Base-by-base conservation (phyloP, 2,797 vertebrate genomes). In the Artibeus jamaicensis region DNA sequence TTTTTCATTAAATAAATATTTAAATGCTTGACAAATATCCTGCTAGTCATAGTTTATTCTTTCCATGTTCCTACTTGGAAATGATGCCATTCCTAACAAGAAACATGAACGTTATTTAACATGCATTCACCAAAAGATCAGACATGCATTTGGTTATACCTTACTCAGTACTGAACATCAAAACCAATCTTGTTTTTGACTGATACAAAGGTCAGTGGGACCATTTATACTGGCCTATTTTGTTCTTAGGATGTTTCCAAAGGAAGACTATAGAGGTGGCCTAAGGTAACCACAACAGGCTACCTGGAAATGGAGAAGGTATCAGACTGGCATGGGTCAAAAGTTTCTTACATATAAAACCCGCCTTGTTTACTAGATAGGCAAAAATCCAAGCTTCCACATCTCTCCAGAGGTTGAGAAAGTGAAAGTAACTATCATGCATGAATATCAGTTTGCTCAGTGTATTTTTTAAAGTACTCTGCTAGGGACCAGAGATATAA, bases 401-500 rank as follows among this genome's bases (percentile, higher is more conserved):
- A 39, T 83, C 37, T 94, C 14, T 87, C 59, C 19, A 67, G 77
- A 79, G 89, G n/a, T 57, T 34, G 65, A 83, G 65, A 87, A 83
- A 84, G 68, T 55, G 67, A 89, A 95, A 94, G 65, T 65, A 68
- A 74, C 81, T 87, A 39, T 74, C 57, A 65, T 1, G 4, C 21
- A 79, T n/a, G 55, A 95, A 90, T 53, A 83, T 93, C 88, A 74
- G 95, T 93, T 86, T 57, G 83, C 77, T 90, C 55, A 57, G 44
- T 29, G n/a, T 89, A 53, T 83, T 79, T 93, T 96, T 95, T 76
- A n/a, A 93, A 94, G 82, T 53, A 42, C 39, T 86, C 55, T 86
- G 67, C 62, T 79, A 90, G 74, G 39, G 65, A 68, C 14, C 12
- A 87, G 76, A 68, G 42, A 68, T 84, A 83, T 5, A 48, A 90